Conservation (phyloP, 2,797 vertebrate species). For the Chloroceryle inda region DNA sequence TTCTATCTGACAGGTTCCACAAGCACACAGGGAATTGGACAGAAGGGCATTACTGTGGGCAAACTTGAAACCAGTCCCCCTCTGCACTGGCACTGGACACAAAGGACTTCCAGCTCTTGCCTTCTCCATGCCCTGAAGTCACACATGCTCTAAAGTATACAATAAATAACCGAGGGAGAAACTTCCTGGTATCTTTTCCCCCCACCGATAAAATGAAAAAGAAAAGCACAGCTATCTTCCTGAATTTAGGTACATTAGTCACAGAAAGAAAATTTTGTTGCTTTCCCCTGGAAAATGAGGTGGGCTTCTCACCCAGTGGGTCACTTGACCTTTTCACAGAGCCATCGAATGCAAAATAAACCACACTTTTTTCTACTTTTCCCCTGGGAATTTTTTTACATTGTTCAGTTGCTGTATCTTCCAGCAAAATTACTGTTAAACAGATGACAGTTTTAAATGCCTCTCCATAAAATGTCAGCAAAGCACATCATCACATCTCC, state of each 20-base stretch:
- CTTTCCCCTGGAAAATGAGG: background rate
- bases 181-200: background rate
- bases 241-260: background rate
- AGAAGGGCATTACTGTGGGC: background rate
- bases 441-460: slow-evolving; percentile 46
- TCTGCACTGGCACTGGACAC: background rate
- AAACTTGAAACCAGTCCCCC: background rate
- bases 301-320: background rate
- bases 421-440: slow-evolving; percentile 66
- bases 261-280: background rate
- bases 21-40: background rate
- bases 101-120: background rate
- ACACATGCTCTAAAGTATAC: background rate
- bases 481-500: slow-evolving; percentile 62
- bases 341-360: background rate
- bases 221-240: background rate
- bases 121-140: background rate
- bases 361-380: background rate
- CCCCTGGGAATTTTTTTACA: background rate
- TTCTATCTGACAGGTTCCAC: background rate
- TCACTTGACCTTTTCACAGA: background rate
- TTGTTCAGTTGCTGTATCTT: slow-evolving; percentile 27
- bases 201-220: background rate
- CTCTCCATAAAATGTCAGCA: slow-evolving; percentile 11
- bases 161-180: background rate